Evolutionary conservation across 2,888 invertebrate species (phyloP).

Genomic region (Eupithecia pulchellata): DNA sequence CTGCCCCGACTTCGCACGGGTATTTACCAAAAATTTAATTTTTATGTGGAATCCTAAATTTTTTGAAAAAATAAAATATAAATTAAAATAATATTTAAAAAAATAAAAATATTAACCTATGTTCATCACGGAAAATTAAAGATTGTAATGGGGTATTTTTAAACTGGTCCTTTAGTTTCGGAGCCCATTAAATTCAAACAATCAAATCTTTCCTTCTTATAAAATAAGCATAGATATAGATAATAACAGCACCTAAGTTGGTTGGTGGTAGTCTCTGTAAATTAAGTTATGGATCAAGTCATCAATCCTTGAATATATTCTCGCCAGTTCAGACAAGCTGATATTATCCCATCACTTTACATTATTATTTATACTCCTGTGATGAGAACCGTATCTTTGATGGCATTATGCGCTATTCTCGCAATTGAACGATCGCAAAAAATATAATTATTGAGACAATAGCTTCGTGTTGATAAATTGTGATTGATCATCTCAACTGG

Average conservation of each 20-base stretch:
- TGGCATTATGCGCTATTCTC: slow-evolving; percentile 6
- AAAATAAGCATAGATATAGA: no score
- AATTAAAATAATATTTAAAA: no score
- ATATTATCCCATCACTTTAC: slow-evolving; percentile 11
- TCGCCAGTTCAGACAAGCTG: slow-evolving; percentile 2
- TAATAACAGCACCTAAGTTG: neutral
- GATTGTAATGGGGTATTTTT: no score
- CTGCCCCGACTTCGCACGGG: no score
- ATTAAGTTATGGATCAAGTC: neutral
- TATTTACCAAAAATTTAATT: no score
- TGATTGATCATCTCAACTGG: slow-evolving; percentile 23
- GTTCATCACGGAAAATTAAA: no score
- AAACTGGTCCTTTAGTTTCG: no score
- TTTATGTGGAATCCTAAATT: no score
- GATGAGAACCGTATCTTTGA: slow-evolving; percentile 14
- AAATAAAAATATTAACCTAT: no score
- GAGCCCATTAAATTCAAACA: no score
- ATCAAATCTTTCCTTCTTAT: neutral
- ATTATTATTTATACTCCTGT: slow-evolving; percentile 2
- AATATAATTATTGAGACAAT: slow-evolving; percentile 27
- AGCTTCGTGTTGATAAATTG: slow-evolving; percentile 31
- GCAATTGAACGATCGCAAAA: slow-evolving; percentile 14
- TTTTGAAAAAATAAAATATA: no score
- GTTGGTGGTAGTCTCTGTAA: neutral
- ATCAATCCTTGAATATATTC: slow-evolving; percentile 8